Base-by-base conservation (phyloP, 2,113 vertebrate species). In the Oxyura jamaicensis region DNA sequence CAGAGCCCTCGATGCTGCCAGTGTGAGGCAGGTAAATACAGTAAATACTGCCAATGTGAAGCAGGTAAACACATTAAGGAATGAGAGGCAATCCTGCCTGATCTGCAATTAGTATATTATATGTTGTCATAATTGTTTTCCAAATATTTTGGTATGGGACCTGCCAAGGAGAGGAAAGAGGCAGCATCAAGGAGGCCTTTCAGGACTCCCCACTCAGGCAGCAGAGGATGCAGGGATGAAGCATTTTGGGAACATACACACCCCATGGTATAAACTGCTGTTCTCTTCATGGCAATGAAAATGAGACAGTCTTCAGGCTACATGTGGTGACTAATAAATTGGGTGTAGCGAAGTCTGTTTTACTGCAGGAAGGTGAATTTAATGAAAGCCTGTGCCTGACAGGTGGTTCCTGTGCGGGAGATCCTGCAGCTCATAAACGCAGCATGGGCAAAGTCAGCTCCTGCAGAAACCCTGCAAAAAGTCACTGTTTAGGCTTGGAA, bases 341-440 rank as follows among this genome's bases (percentile, higher is more conserved):
- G 31, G 66, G 69, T 76, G 67, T 58, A 76, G 55, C 26, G 33
- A 33, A 71, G 46, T 23, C 65, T 71, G 72, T 5, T 73, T 94
- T 94, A 71, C 67, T 35, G 72, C 63, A 56, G 55, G 41, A 92
- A 88, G 82, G 74, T 87, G 83, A 75, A 91, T 78, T 69, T 85
- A 79, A 90, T 82, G 84, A 91, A 93, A 90, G 84, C 4, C 33
- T 59, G 19, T 62, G 78, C 79, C 72, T 71, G 50, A 26, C n/a
- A 36, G 42, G n/a, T 36, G 33, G 55, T 25, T 60, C 39, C 53
- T 26, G 31, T 11, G 23, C 5, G 2, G 71, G 89, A 56, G 41
- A 65, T 69, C 74, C 46, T 77, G 42, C 50, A 74, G 25, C 62
- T 80, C 62, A 50, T 1, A 1, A 56, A 82, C 12, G 59, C 39